Percentiles rank a stretch among this genome's conserved stretches.
Evolutionary conservation across 2,797 vertebrate species (phyloP).

Genomic region (Lepidocolaptes lacrymiger): DNA sequence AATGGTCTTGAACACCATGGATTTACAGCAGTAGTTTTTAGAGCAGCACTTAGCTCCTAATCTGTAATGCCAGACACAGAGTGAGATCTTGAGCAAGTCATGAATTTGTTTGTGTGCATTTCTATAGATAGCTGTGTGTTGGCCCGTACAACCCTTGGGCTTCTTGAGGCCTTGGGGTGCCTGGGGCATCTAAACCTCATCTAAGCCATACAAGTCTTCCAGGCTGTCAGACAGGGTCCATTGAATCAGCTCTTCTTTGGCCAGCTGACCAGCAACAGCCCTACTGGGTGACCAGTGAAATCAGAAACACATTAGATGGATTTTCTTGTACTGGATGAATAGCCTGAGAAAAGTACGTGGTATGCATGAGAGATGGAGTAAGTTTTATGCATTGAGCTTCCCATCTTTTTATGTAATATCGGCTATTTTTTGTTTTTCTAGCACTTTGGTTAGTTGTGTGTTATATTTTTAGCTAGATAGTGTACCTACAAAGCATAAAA

Average conservation of each 20-base stretch:
- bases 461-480: neutral
- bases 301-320: neutral
- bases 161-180: neutral
- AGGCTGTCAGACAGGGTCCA: neutral
- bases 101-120: neutral
- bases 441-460: neutral
- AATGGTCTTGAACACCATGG: neutral
- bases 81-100: neutral
- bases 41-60: neutral
- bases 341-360: neutral
- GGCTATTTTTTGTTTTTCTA: neutral
- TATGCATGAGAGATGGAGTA: neutral
- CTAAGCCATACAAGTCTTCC: neutral
- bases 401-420: neutral
- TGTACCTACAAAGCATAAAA: neutral
- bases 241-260: neutral
- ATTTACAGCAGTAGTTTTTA: slow-evolving; percentile 1
- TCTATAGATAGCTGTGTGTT: neutral
- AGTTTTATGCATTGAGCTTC: neutral
- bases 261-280: neutral
- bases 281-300: neutral
- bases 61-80: neutral
- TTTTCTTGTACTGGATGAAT: neutral
- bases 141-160: neutral
- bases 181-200: neutral